These are phyloP conservation scores for Bubo scandiacus DNA, from an alignment of 2,113 vertebrate species.

Conservation along the genomic window DNA sequence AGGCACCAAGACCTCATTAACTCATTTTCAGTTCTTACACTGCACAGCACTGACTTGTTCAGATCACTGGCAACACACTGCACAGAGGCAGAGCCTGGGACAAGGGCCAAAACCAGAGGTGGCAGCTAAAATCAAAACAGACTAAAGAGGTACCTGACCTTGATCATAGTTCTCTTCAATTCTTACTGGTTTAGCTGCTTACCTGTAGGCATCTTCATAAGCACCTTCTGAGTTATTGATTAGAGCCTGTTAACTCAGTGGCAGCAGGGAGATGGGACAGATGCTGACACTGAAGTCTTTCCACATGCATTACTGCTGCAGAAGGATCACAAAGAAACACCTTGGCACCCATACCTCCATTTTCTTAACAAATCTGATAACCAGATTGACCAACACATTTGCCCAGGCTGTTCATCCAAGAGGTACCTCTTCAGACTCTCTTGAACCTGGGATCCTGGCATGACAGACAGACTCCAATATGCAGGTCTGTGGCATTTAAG, in stretches of 20 bases:
- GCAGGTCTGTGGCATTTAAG: conserved; percentile 37
- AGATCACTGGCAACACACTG: background rate
- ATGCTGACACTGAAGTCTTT: background rate
- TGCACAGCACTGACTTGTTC: background rate
- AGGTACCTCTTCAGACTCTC: conserved; percentile 54
- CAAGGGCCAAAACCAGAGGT: background rate
- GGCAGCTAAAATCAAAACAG: background rate
- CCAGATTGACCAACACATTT: conserved; percentile 36
- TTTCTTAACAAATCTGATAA: conserved; percentile 37
- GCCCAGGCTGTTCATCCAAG: conserved; percentile 61
- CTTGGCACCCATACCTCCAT: conserved; percentile 24
- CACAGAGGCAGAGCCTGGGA: background rate
- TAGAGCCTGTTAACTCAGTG: background rate
- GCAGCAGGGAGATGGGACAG: background rate
- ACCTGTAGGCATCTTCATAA: background rate
- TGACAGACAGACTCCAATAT: conserved; percentile 11
- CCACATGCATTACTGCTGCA: background rate
- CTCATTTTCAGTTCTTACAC: background rate
- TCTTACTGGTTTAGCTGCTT: background rate
- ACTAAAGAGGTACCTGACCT: background rate
- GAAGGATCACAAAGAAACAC: background rate
- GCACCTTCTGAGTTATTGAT: background rate
- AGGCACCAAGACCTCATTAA: background rate
- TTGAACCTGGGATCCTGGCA: conserved; percentile 1
- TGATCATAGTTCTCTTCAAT: background rate